Evolutionary conservation across 2,888 invertebrate genomes (phyloP), one percentile per base, ranked within the genome.

Genomic region (Idaea straminata): DNA sequence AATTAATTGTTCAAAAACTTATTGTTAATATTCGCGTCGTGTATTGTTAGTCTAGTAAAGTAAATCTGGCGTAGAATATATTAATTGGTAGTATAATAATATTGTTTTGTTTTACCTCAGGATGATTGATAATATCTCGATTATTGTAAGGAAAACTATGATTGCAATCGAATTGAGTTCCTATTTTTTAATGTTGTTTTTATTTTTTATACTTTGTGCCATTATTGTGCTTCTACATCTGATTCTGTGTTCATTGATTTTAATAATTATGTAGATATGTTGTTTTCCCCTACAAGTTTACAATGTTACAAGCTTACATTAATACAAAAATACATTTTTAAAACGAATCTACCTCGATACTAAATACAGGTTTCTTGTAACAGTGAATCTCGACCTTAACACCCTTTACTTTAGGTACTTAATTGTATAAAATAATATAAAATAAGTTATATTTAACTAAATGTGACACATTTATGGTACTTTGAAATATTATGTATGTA

Each of bases 91-190:
- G 47, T 7, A 5, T 47, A 47, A 13, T 47, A 47, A 47, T 47
- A 47, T 47, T 47, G 47, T 47, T 47, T 47, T 47, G 47, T 47
- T 47, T 47, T 47, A 57, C 34, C 35, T 57, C 34, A 34, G 62
- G 34, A 15, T 13, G 15, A 35, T 62, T 76, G 61, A 66, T 47
- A n/a, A 59, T 16, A 58, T 57, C 5, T 47, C 61, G 59, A 57
- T 66, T 61, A 47, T 47, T 47, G 47, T 47, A 13, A 47, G 47
- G 13, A 47, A 47, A 47, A 65, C 73, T 71, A 74, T 71, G 75
- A 80, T 79, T 83, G 91, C 91, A 92, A 92, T 91, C 75, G 73
- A 83, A 86, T 86, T 91, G 78, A 92, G 92, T 92, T 92, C 92
- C 92, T 92, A 92, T 89, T 91, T 81, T 81, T 81, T 79, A 74